Evolutionary conservation across 37 sponge, comb jelly and placozoan species (phyloP).

Genomic region (Mnemiopsis leidyi): DNA sequence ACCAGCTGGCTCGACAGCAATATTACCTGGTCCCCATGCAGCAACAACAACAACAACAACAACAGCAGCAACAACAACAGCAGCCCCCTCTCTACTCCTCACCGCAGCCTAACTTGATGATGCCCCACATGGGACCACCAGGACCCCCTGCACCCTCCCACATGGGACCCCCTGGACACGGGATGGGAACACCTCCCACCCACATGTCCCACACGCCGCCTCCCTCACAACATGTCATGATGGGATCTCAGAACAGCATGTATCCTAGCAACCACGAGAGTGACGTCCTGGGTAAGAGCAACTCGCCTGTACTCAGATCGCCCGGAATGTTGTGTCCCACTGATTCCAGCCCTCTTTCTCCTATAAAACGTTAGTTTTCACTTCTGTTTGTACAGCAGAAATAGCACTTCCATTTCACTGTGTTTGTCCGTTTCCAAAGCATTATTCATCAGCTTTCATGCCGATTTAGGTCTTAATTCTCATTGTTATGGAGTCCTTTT

Average conservation of each 20-base stretch:
- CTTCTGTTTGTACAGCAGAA: too few relatives aligned
- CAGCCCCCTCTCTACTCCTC: conserved; percentile 48
- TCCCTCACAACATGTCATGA: neutral
- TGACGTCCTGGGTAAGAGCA: conserved; percentile 37
- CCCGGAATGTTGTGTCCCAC: conserved; percentile 23
- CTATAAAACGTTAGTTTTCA: conserved; percentile 62
- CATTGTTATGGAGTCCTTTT: too few relatives aligned
- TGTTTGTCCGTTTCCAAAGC: too few relatives aligned
- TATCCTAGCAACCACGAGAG: neutral
- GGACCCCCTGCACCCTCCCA: neutral
- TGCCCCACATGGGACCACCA: conserved; percentile 22
- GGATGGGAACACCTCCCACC: neutral
- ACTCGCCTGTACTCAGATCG: conserved; percentile 15
- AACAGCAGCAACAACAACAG: conserved; percentile 18
- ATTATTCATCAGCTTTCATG: too few relatives aligned
- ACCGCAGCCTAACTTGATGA: conserved; percentile 10
- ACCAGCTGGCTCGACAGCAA: conserved; percentile 19
- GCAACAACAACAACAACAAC: neutral
- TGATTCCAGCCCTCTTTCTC: conserved; percentile 46
- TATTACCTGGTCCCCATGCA: conserved; percentile 58
- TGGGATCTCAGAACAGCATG: neutral
- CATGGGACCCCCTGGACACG: neutral
- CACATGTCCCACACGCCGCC: neutral
- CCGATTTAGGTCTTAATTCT: too few relatives aligned
- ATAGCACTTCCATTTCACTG: too few relatives aligned